Evolutionary conservation across 2,888 invertebrate species (phyloP).

Genomic region (Drosophila villosipedis): DNA sequence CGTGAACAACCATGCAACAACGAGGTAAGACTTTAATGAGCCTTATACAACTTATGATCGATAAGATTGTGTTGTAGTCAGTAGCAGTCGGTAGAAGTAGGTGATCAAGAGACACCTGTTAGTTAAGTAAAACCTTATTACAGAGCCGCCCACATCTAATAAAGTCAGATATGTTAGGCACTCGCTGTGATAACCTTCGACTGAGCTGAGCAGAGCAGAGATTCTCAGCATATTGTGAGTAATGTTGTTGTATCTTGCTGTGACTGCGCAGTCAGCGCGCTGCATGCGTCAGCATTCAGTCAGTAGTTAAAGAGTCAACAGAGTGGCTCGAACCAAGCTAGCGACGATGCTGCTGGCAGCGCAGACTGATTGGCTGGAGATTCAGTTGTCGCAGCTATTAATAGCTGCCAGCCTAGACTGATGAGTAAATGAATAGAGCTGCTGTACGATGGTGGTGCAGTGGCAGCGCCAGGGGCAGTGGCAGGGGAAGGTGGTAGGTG

Average conservation of each 20-base stretch:
- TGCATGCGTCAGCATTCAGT: constrained; percentile 34
- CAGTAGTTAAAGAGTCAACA: constrained; percentile 11
- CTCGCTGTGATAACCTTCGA: constrained; percentile 40
- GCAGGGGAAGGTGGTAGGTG: background rate
- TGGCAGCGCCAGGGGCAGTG: fast-evolving
- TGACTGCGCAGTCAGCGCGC: constrained; percentile 25
- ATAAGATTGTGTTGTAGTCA: background rate
- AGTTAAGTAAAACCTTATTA: no score
- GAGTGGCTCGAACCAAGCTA: constrained; percentile 27
- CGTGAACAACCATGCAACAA: background rate
- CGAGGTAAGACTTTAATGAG: background rate
- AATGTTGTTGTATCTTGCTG: constrained; percentile 24
- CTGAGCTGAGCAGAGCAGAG: background rate
- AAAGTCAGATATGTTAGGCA: constrained; percentile 18
- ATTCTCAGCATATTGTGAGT: constrained; percentile 40
- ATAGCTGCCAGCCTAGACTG: constrained; percentile 51
- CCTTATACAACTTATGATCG: background rate
- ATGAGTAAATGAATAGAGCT: constrained; percentile 15
- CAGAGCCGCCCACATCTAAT: constrained; percentile 1
- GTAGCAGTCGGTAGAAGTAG: no score
- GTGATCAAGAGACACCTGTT: background rate
- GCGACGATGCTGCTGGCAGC: constrained; percentile 22
- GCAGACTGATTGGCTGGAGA: constrained; percentile 70
- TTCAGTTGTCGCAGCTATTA: constrained; percentile 53
- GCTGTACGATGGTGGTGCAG: no score